Evolutionary conservation across 2,888 invertebrate genomes (phyloP).

Genomic region (Mimumesa dahlbomi): DNA sequence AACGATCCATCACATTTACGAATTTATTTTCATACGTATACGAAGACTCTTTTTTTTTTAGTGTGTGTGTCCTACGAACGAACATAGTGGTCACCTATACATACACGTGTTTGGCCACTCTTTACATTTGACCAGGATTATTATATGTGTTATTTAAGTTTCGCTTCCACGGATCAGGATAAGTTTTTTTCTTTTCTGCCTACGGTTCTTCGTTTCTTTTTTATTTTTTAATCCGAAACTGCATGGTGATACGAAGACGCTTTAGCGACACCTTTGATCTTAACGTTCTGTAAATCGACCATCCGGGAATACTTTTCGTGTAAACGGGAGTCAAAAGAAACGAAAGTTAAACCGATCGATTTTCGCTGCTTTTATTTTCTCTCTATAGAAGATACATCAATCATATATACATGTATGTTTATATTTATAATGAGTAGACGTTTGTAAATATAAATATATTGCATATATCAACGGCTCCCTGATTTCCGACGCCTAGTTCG

Average conservation of each 20-base stretch:
- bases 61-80: conserved; percentile 12
- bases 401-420: neutral
- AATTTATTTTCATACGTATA: conserved; percentile 36
- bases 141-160: conserved; percentile 12
- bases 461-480: neutral
- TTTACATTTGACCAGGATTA: conserved; percentile 46
- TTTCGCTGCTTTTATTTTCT: neutral
- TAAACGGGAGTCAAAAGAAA: too few species aligned
- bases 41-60: conserved; percentile 13
- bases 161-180: conserved; percentile 18
- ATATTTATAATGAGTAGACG: too few species aligned
- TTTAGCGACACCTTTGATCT: conserved; percentile 13
- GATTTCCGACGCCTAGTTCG: conserved; percentile 8
- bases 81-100: too few species aligned
- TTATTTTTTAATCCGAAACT: conserved; percentile 3
- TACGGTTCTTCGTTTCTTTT: neutral
- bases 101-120: too few species aligned
- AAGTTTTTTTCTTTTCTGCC: conserved; percentile 16
- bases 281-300: conserved; percentile 4
- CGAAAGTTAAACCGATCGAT: too few species aligned
- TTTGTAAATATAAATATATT: too few species aligned
- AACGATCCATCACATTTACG: too few species aligned
- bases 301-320: neutral
- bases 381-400: too few species aligned
- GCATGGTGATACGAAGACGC: conserved; percentile 33